Percentiles rank a stretch among this genome's conserved stretches.
phyloP scores from a whole-genome alignment of 2,113 vertebrate species.

The Leptodactylus fuscus region DNA sequence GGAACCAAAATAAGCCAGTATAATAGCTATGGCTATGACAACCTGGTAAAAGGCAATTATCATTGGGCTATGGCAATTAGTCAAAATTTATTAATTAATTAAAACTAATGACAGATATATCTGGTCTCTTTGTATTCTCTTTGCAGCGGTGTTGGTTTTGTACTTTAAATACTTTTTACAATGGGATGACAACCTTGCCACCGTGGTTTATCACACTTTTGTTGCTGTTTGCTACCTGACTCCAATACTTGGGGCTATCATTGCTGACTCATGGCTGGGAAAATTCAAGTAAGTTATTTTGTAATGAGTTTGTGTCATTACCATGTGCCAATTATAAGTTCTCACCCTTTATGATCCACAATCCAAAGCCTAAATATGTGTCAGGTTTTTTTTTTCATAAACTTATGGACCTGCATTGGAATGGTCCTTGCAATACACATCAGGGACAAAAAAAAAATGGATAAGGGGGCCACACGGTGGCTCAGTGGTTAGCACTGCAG shows the following conservation, averaged over 20 bases:
- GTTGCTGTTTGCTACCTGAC: slow-evolving; percentile 93
- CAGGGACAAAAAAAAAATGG: too few relatives aligned
- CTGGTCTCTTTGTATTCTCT: slow-evolving; percentile 34
- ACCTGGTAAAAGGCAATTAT: too few relatives aligned
- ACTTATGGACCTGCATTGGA: too few relatives aligned
- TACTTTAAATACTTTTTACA: slow-evolving; percentile 88
- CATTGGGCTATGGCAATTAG: background rate
- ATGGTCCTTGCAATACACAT: too few relatives aligned
- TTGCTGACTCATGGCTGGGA: slow-evolving; percentile 95
- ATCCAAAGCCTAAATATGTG: too few relatives aligned
- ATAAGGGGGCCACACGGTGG: too few relatives aligned
- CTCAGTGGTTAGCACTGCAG: too few relatives aligned
- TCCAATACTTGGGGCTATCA: slow-evolving; percentile 88
- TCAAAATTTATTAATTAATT: background rate
- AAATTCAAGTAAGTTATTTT: slow-evolving; percentile 89
- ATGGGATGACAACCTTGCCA: slow-evolving; percentile 85
- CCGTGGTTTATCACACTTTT: slow-evolving; percentile 91
- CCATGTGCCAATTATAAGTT: too few relatives aligned
- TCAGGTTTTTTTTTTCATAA: too few relatives aligned
- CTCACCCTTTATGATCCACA: too few relatives aligned
- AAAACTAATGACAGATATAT: background rate
- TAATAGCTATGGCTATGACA: too few relatives aligned
- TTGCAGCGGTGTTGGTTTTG: slow-evolving; percentile 87
- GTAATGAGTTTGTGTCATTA: background rate
- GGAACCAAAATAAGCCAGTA: too few relatives aligned